Evolutionary conservation across 1,140 invertebrate genomes (phyloP).

Genomic region (Solen grandis): DNA sequence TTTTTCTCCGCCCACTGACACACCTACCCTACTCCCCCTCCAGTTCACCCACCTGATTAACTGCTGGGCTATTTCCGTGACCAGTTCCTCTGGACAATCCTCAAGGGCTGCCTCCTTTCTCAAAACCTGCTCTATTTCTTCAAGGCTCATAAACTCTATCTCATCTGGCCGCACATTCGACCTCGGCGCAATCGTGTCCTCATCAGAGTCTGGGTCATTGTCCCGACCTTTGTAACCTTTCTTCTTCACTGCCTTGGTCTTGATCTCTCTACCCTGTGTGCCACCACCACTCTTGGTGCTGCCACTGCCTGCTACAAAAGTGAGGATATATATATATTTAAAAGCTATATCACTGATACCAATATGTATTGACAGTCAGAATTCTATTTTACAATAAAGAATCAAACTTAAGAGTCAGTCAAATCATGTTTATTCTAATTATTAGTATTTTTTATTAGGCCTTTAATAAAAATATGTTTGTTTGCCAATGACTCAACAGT

Average conservation of each 20-base stretch:
- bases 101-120: constrained; percentile 82
- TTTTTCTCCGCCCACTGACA: no score
- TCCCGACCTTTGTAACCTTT: constrained; percentile 83
- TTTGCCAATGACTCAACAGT: no score
- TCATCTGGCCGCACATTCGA: constrained; percentile 75
- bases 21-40: no score
- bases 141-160: constrained; percentile 85
- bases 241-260: constrained; percentile 95
- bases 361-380: no score
- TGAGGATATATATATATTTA: no score
- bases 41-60: constrained; percentile 80
- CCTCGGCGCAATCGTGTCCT: constrained; percentile 55
- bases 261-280: constrained; percentile 95
- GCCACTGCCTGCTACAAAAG: constrained; percentile 49
- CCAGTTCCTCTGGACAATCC: constrained; percentile 82
- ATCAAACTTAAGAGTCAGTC: no score
- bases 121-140: constrained; percentile 87
- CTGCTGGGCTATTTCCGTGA: constrained; percentile 79
- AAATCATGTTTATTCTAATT: neutral
- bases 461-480: no score
- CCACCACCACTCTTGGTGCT: constrained; percentile 84
- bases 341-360: no score
- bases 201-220: constrained; percentile 77
- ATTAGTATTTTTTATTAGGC: no score
- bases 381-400: no score